Evolutionary conservation across 2,888 invertebrate species (phyloP).

Genomic region (Venusia cambrica): DNA sequence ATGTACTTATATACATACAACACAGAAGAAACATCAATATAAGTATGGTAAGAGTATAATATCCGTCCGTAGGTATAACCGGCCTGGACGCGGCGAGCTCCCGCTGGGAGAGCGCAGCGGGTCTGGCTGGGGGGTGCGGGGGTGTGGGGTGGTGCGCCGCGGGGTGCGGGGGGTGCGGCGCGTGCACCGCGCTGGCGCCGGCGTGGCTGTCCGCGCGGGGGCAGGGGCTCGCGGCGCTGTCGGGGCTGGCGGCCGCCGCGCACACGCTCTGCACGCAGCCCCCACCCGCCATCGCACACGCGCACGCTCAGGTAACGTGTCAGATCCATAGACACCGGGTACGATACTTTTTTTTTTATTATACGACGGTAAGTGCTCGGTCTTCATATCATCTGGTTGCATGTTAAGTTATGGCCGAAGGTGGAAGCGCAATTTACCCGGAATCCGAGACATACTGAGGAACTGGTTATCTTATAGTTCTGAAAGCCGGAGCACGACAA

Average conservation of each 20-base stretch:
- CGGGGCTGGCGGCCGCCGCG: conserved; percentile 81
- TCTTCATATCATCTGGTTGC: too few relatives aligned
- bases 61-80: conserved; percentile 55
- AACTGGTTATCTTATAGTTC: too few relatives aligned
- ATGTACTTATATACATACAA: too few relatives aligned
- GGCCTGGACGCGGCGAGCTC: conserved; percentile 41
- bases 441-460: too few relatives aligned
- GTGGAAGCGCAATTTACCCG: too few relatives aligned
- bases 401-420: too few relatives aligned
- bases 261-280: conserved; percentile 92
- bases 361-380: too few relatives aligned
- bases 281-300: conserved; percentile 93
- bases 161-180: conserved; percentile 38
- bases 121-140: conserved; percentile 45
- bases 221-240: conserved; percentile 84
- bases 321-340: too few relatives aligned
- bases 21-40: too few relatives aligned
- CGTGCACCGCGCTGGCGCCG: conserved; percentile 37
- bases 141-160: conserved; percentile 39
- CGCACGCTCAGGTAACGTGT: conserved; percentile 54
- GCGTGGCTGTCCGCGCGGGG: conserved; percentile 83
- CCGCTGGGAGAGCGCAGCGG: conserved; percentile 40
- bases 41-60: too few relatives aligned
- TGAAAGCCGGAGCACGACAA: too few relatives aligned
- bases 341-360: too few relatives aligned